Conservation (phyloP, 1,140 invertebrate species). For the Parapsyche elsis region DNA sequence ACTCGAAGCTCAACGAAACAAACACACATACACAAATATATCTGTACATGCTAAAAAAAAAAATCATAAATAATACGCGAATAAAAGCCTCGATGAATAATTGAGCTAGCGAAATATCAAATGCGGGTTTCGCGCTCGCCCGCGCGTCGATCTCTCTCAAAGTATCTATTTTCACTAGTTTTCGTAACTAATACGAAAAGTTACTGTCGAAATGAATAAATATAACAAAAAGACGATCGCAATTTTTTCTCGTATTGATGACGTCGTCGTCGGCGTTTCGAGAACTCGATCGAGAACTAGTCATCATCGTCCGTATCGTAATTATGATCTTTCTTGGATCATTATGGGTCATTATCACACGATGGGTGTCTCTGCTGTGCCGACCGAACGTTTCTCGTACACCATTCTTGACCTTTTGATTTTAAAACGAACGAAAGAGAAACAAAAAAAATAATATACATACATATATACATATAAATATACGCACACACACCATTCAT, state of each 20-base stretch:
- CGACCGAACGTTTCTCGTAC: not conserved
- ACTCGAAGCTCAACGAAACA: too few species aligned
- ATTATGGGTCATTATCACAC: constrained; percentile 24
- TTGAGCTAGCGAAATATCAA: too few species aligned
- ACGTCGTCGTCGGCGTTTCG: not conserved
- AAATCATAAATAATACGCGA: too few species aligned
- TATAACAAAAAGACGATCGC: not conserved
- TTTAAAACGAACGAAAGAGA: not conserved
- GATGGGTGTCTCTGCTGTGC: constrained; percentile 5
- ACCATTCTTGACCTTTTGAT: not conserved
- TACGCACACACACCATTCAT: not conserved
- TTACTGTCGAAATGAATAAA: too few species aligned
- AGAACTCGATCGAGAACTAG: not conserved
- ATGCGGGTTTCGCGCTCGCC: too few species aligned
- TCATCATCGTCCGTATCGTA: constrained; percentile 11
- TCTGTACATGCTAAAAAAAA: too few species aligned
- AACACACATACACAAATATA: too few species aligned
- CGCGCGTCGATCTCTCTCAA: too few species aligned
- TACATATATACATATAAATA: not conserved
- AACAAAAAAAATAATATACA: not conserved
- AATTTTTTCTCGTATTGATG: not conserved
- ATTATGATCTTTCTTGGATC: constrained; percentile 25
- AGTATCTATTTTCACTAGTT: too few species aligned
- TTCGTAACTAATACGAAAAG: too few species aligned
- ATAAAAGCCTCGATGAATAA: too few species aligned